Evolutionary conservation across 2,113 vertebrate genomes (phyloP).

Genomic region (Scartelaos histophorus): DNA sequence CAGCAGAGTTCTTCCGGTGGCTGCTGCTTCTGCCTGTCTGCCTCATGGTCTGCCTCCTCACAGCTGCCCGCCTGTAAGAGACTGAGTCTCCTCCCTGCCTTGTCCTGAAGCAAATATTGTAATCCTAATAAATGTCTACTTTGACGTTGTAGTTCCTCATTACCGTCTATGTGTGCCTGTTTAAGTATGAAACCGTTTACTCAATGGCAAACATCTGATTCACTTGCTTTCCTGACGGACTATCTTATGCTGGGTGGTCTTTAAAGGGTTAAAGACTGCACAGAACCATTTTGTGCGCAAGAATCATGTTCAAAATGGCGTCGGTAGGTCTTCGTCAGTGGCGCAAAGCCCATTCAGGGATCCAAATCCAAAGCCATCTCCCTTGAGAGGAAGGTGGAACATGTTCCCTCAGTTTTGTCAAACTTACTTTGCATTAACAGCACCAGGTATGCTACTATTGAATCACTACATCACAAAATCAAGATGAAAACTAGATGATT

Average conservation of each 20-base stretch:
- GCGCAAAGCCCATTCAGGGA: background rate
- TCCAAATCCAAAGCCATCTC: conserved; percentile 10
- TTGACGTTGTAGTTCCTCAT: background rate
- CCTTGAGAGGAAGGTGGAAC: background rate
- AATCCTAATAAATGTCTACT: conserved; percentile 11
- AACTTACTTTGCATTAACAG: background rate
- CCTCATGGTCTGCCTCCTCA: background rate
- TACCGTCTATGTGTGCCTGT: conserved; percentile 5
- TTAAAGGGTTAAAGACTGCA: conserved; percentile 59
- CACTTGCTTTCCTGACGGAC: conserved; percentile 21
- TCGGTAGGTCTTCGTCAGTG: conserved; percentile 3
- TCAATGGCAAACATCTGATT: background rate
- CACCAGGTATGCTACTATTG: background rate
- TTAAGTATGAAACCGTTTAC: background rate
- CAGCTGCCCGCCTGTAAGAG: conserved; percentile 11
- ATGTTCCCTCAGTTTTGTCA: background rate
- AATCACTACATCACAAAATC: background rate
- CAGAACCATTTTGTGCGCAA: conserved; percentile 62
- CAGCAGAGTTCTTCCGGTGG: conserved; percentile 45
- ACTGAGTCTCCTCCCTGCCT: conserved; percentile 25
- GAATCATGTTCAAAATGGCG: conserved; percentile 61
- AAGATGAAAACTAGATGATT: background rate
- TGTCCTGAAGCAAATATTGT: background rate
- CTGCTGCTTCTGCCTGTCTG: conserved; percentile 20
- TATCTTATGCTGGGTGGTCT: conserved; percentile 7